phyloP scores from a whole-genome alignment of 1,140 invertebrate genomes.

The Temnothorax longispinosus region DNA sequence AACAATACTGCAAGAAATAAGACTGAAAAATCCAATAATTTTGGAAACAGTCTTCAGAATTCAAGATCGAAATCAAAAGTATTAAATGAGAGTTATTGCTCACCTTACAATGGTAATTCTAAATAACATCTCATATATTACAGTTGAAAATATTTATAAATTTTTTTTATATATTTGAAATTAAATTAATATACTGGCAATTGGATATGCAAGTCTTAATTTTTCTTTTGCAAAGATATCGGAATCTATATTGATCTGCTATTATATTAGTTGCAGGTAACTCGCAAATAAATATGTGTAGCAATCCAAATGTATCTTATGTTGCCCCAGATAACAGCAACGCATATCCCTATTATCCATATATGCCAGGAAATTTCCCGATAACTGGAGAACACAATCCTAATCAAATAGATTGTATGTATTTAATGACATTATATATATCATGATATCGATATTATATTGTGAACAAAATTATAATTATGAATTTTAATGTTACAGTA shows the following conservation, averaged over 20 bases:
- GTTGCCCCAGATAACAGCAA: not conserved
- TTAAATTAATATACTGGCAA: not conserved
- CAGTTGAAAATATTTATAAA: not conserved
- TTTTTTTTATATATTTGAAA: not conserved
- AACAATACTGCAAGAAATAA: slow-evolving; percentile 40
- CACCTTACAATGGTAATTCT: slow-evolving; percentile 49
- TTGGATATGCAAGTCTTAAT: not conserved
- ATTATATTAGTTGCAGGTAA: slow-evolving; percentile 31
- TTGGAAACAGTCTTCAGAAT: slow-evolving; percentile 12
- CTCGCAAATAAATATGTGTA: not conserved
- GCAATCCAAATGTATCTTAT: slow-evolving; percentile 3
- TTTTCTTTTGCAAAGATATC: not conserved
- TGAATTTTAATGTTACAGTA: slow-evolving; percentile 78
- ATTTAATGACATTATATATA: slow-evolving; percentile 78
- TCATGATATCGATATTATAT: slow-evolving; percentile 83
- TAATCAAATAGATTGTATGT: slow-evolving; percentile 52
- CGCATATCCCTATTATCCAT: not conserved
- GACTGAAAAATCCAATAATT: not conserved
- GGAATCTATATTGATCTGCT: not conserved
- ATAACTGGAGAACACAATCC: slow-evolving; percentile 7
- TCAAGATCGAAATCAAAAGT: slow-evolving; percentile 21
- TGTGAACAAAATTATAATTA: slow-evolving; percentile 84
- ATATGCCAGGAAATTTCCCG: slow-evolving; percentile 15
- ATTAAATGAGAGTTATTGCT: slow-evolving; percentile 28
- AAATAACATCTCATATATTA: not conserved